Conservation (phyloP, 2,113 vertebrate species). For the Hipposideros armiger region DNA sequence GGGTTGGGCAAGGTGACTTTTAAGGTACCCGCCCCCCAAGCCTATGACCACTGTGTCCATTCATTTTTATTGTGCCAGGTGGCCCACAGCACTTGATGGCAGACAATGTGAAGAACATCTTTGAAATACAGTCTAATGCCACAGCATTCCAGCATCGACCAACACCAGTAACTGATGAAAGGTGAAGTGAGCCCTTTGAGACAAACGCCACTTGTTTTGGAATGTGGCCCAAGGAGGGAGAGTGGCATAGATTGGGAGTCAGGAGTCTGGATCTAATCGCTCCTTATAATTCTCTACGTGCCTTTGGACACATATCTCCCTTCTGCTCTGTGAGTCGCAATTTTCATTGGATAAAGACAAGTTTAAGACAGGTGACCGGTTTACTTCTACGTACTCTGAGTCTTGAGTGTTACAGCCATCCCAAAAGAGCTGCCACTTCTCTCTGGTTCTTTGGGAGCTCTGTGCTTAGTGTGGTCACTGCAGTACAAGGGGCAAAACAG, state of each 20-base stretch:
- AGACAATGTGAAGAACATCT: neutral
- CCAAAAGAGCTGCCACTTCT: neutral
- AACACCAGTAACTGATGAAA: neutral
- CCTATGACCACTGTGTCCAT: neutral
- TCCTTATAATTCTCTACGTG: neutral
- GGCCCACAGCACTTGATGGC: neutral
- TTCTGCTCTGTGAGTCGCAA: neutral
- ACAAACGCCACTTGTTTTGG: neutral
- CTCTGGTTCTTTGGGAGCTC: neutral
- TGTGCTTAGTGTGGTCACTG: neutral
- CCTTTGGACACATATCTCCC: neutral
- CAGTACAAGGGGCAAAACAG: neutral
- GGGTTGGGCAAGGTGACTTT: neutral
- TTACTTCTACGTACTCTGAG: neutral
- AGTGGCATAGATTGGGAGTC: neutral
- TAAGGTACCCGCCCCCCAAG: neutral
- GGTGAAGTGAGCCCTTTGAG: neutral
- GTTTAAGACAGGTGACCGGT: neutral
- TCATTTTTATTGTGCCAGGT: neutral
- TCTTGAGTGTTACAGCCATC: neutral
- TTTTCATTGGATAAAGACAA: constrained; percentile 10
- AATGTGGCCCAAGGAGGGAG: neutral
- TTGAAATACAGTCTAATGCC: neutral
- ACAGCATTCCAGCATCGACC: neutral
- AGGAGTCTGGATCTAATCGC: neutral